Percentiles rank a stretch among this genome's conserved stretches.
phyloP scores from a whole-genome alignment of 1,140 invertebrate species.

The Musca vetustissima region DNA sequence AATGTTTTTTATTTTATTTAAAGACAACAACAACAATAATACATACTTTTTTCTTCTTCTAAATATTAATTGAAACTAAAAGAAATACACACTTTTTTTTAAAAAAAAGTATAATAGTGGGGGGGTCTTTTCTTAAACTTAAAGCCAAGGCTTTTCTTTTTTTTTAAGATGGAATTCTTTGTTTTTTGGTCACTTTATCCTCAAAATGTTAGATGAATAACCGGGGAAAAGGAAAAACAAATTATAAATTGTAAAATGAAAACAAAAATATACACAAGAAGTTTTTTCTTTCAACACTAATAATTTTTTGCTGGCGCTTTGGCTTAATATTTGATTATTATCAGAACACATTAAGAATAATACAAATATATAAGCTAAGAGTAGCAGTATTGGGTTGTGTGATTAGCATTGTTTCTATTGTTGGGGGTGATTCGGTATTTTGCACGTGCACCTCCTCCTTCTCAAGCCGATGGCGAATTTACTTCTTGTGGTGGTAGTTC shows the following conservation, averaged over 20 bases:
- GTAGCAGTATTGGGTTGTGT: too few relatives aligned
- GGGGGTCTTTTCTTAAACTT: conserved; percentile 17
- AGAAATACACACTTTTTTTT: not conserved
- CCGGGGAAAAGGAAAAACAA: too few relatives aligned
- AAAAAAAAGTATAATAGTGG: not conserved
- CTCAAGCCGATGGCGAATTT: not conserved
- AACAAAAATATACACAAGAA: too few relatives aligned
- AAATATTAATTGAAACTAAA: conserved; percentile 21
- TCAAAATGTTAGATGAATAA: not conserved
- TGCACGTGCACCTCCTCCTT: too few relatives aligned
- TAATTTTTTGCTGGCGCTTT: too few relatives aligned
- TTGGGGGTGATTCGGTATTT: too few relatives aligned
- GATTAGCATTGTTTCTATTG: too few relatives aligned
- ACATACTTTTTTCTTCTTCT: conserved; percentile 1
- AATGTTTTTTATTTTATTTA: conserved; percentile 1
- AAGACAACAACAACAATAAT: conserved; percentile 24
- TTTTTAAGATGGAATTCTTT: conserved; percentile 8
- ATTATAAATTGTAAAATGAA: too few relatives aligned
- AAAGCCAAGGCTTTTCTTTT: conserved; percentile 4
- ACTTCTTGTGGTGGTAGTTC: conserved; percentile 64
- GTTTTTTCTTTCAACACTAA: too few relatives aligned
- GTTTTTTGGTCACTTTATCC: not conserved
- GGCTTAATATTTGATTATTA: too few relatives aligned
- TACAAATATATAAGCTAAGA: too few relatives aligned
- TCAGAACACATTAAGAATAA: too few relatives aligned